These are phyloP conservation scores for Prosapia bicincta DNA, from an alignment of 2,888 invertebrate genomes.

Conservation along the genomic window DNA sequence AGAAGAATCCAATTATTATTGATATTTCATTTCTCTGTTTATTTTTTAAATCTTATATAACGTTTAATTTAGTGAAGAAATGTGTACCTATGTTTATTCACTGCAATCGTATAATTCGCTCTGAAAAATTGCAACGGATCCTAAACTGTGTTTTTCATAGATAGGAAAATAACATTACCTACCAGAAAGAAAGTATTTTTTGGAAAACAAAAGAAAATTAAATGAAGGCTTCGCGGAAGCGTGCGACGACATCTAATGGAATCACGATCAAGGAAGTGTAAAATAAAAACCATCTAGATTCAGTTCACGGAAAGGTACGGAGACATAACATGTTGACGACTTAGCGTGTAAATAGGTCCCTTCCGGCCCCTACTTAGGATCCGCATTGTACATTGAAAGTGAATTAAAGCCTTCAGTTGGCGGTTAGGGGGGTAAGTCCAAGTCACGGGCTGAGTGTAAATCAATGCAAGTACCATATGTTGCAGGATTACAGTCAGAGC, in stretches of 20 bases:
- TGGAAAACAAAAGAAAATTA: too few species aligned
- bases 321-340: background rate
- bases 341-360: background rate
- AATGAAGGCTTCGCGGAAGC: too few species aligned
- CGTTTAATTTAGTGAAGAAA: too few species aligned
- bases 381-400: constrained; percentile 17
- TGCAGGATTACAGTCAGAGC: background rate
- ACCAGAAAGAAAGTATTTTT: too few species aligned
- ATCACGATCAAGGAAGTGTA: background rate
- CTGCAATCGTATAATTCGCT: too few species aligned
- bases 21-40: too few species aligned
- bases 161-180: too few species aligned
- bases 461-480: background rate
- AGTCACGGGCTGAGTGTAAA: background rate
- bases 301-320: background rate
- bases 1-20: too few species aligned
- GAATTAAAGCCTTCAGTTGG: constrained; percentile 13
- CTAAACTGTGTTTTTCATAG: too few species aligned
- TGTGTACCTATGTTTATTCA: too few species aligned
- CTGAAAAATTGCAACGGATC: too few species aligned
- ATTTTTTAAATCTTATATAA: too few species aligned
- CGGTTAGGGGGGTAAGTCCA: constrained; percentile 1
- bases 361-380: background rate
- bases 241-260: background rate
- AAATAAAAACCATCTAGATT: background rate